Conservation (phyloP, 2,888 invertebrate species). For the Chaetoderma sp. region DNA sequence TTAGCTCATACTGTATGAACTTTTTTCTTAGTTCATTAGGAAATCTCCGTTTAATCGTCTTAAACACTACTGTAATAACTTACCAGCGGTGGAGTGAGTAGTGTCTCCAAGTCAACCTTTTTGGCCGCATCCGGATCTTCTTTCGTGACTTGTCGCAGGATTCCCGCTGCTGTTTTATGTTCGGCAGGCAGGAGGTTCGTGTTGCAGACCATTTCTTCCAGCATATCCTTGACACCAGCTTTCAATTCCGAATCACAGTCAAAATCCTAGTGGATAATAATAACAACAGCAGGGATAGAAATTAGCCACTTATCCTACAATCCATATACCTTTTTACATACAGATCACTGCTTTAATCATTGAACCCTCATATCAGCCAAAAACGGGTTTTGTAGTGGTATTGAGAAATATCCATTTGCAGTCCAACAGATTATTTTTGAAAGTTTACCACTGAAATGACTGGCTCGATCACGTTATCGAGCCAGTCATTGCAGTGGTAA, state of each 20-base stretch:
- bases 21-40: not conserved
- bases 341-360: too few relatives aligned
- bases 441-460: too few relatives aligned
- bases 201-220: conserved; percentile 88
- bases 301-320: too few relatives aligned
- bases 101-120: conserved; percentile 78
- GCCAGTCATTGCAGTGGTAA: too few relatives aligned
- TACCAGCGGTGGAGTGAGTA: conserved; percentile 79
- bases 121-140: conserved; percentile 76
- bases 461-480: too few relatives aligned
- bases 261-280: conserved; percentile 75
- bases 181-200: conserved; percentile 84
- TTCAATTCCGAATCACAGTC: conserved; percentile 80
- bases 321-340: too few relatives aligned
- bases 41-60: not conserved
- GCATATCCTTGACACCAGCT: conserved; percentile 83
- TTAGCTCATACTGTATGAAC: not conserved
- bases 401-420: too few relatives aligned
- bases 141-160: conserved; percentile 80
- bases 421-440: too few relatives aligned
- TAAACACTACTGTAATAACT: too few relatives aligned
- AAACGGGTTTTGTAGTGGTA: too few relatives aligned
- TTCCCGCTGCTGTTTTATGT: conserved; percentile 87
- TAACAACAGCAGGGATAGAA: not conserved
- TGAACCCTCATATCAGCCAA: too few relatives aligned